Evolutionary conservation across 2,797 vertebrate genomes (phyloP).

Genomic region (Scolopax rusticola): DNA sequence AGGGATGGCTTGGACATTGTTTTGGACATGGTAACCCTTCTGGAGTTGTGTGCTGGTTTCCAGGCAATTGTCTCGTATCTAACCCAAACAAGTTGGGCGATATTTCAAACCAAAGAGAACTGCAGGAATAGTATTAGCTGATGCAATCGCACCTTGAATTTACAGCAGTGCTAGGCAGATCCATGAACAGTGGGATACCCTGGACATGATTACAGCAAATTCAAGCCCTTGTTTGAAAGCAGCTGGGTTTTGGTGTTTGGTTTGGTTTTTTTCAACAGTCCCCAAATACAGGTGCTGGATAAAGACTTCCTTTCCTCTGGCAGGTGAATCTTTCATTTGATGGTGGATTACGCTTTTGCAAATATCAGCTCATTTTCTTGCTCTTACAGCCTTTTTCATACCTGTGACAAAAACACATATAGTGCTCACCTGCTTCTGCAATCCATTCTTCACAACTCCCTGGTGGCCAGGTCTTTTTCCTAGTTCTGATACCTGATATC

Average conservation of each 20-base stretch:
- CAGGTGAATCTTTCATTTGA: conserved; percentile 8
- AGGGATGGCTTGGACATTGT: not conserved
- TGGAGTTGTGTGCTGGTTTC: not conserved
- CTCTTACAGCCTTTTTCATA: conserved; percentile 17
- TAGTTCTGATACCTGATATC: not conserved
- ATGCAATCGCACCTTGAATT: conserved; percentile 46
- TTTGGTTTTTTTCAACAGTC: not conserved
- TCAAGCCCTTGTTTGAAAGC: conserved; percentile 13
- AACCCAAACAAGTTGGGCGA: not conserved
- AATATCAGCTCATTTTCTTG: not conserved
- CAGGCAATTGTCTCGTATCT: conserved; percentile 13
- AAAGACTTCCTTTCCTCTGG: conserved; percentile 9
- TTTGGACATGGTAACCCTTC: not conserved
- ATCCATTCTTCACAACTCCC: not conserved
- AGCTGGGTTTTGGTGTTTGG: not conserved
- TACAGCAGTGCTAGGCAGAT: conserved; percentile 30
- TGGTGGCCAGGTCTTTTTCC: not conserved
- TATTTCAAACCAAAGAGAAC: conserved; percentile 48
- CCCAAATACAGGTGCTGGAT: conserved; percentile 12
- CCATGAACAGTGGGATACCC: not conserved
- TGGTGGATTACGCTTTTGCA: not conserved
- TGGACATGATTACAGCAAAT: conserved; percentile 1
- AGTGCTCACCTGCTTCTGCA: not conserved
- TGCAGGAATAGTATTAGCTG: conserved; percentile 34
- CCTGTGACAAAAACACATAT: not conserved